Evolutionary conservation across 2,113 vertebrate species (phyloP), one percentile per base, ranked within the genome.

Genomic region (Bombycilla garrulus): DNA sequence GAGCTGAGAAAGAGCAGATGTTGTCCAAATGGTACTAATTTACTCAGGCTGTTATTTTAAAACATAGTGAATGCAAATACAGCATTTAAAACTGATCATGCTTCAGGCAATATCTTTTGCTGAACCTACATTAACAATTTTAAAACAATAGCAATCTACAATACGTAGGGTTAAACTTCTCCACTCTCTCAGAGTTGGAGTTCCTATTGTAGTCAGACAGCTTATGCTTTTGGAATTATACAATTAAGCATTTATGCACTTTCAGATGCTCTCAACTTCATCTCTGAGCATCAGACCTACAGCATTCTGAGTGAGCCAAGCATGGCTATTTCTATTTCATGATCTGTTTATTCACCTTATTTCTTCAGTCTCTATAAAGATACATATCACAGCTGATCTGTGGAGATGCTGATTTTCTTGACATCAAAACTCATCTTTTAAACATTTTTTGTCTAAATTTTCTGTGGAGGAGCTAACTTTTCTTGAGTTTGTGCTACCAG

Each of bases 11-110:
- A 54, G 14, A 72, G 16, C 35, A 77, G 20, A 89, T 83, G 60
- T 64, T 89, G 40, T 90, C 67, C 74, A 94, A 97, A 72, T 91
- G 88, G 88, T 67, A 56, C n/a, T 71, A 69, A 74, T 92, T 95
- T 88, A 74, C 23, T 28, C 8, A 2, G 60, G n/a, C 22, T 45
- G 53, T 77, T 87, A 42, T 91, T 97, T 90, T 87, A 81, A 93
- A 92, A 66, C 42, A 64, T 38, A 87, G 29, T 42, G 86, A 96
- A 91, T 88, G 71, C 44, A 94, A 76, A 60, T 81, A 42, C 44
- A 44, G 8, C 17, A 60, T 92, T 87, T 81, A 79, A 95, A 96
- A 77, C 56, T 71, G 20, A 65, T 72, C 69, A 40, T 88, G 54
- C 51, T n/a, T 85, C 50, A 44, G 79, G 67, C 80, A 47, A 17